These are phyloP conservation scores for Neoarius graeffei DNA, from an alignment of 2,113 vertebrate genomes.

Conservation along the genomic window DNA sequence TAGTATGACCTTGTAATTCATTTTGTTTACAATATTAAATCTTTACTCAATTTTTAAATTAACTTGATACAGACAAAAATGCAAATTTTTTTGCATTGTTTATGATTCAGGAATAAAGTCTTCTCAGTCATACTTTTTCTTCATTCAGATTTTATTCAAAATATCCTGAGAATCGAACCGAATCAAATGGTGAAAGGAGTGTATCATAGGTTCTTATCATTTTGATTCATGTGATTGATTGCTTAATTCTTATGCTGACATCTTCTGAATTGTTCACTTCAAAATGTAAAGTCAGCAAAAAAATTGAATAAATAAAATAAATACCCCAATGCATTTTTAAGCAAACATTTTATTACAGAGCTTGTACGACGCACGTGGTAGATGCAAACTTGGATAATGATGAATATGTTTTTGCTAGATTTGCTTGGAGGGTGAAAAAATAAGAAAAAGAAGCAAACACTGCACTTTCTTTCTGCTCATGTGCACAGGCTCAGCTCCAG, in stretches of 20 bases:
- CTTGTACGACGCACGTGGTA: background rate
- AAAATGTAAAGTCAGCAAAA: background rate
- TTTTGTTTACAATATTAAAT: too few relatives aligned
- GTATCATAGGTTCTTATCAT: background rate
- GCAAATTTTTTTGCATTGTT: background rate
- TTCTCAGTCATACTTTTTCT: background rate
- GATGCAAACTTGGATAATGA: background rate
- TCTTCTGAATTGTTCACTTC: background rate
- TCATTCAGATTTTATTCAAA: background rate
- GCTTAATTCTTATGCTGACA: background rate
- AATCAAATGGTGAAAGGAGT: background rate
- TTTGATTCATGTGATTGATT: background rate
- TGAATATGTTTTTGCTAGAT: background rate
- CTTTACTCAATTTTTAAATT: too few relatives aligned
- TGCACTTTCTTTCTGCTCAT: background rate
- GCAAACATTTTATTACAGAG: background rate
- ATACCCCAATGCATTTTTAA: background rate
- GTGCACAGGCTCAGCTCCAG: conserved; percentile 2
- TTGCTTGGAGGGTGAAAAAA: background rate
- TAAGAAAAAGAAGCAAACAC: background rate
- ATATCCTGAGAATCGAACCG: background rate
- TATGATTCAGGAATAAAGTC: background rate
- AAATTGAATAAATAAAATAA: too few relatives aligned
- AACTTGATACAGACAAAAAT: too few relatives aligned
- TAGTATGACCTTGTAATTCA: too few relatives aligned